A percentile compares a stretch with the other conserved stretches of the same genome.
Evolutionary conservation across 2,113 vertebrate genomes (phyloP).

Genomic region (Ranitomeya variabilis): DNA sequence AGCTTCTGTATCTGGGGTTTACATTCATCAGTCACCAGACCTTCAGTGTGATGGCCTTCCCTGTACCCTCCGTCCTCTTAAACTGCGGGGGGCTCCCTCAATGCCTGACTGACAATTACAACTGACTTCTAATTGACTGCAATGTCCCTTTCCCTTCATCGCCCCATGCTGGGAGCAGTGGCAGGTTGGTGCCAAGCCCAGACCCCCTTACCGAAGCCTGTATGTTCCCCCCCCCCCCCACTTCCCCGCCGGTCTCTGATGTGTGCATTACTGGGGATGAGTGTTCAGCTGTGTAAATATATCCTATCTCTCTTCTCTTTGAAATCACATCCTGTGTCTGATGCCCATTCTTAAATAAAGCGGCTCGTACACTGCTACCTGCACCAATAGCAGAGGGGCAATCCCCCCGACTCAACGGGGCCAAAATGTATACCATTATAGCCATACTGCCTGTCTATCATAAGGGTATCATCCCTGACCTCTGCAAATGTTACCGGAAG

Average conservation of each 20-base stretch:
- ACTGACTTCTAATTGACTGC: slow-evolving; percentile 45
- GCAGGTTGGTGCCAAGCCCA: background rate
- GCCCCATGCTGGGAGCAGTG: background rate
- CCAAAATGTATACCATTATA: background rate
- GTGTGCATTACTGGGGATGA: slow-evolving; percentile 50
- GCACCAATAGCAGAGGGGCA: background rate
- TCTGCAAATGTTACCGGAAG: no score
- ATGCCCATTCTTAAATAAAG: slow-evolving; percentile 33
- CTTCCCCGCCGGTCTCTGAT: slow-evolving; percentile 30
- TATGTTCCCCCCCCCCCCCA: background rate
- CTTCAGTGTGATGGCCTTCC: slow-evolving; percentile 18
- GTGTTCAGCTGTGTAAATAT: slow-evolving; percentile 56
- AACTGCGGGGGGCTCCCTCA: background rate
- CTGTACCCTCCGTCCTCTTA: background rate
- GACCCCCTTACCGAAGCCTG: background rate
- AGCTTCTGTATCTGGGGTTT: slow-evolving; percentile 50
- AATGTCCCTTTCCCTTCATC: background rate
- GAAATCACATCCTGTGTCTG: slow-evolving; percentile 25
- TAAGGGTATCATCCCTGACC: background rate
- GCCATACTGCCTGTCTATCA: background rate
- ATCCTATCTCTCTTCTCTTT: slow-evolving; percentile 40
- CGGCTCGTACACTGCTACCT: background rate
- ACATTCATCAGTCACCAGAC: slow-evolving; percentile 48
- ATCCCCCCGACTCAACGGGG: background rate
- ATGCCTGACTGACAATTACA: slow-evolving; percentile 33